These are phyloP conservation scores for Flexamia atlantica DNA, from an alignment of 2,888 invertebrate genomes.

Conservation along the genomic window DNA sequence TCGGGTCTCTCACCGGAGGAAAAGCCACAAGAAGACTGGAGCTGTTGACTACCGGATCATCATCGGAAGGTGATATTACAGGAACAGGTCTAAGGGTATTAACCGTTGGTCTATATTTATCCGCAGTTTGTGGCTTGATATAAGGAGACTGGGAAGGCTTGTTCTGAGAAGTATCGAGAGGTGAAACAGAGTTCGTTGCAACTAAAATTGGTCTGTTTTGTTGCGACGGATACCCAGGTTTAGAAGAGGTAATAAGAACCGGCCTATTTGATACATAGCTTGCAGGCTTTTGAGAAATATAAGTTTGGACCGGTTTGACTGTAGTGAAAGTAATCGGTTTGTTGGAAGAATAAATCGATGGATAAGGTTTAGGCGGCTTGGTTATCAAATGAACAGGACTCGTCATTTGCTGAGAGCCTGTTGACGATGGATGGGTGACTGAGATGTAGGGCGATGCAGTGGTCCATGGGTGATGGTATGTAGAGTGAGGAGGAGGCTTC, in stretches of 20 bases:
- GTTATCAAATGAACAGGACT: conserved; percentile 35
- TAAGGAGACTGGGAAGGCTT: conserved; percentile 55
- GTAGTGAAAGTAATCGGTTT: conserved; percentile 41
- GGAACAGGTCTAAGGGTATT: conserved; percentile 47
- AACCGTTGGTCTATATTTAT: conserved; percentile 46
- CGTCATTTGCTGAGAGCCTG: conserved; percentile 48
- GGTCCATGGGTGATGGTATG: conserved; percentile 48
- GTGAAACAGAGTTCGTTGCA: not conserved
- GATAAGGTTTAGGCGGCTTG: conserved; percentile 53
- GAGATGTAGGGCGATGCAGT: conserved; percentile 46
- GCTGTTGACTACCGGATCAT: conserved; percentile 65
- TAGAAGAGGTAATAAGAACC: conserved; percentile 33
- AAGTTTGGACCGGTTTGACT: conserved; percentile 34
- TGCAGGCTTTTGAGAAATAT: conserved; percentile 31
- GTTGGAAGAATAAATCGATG: conserved; percentile 44
- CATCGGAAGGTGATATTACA: conserved; percentile 32
- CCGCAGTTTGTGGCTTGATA: conserved; percentile 58
- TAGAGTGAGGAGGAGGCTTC: conserved; percentile 37
- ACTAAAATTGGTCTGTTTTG: conserved; percentile 26
- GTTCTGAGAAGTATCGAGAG: not conserved
- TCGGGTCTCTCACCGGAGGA: conserved; percentile 91
- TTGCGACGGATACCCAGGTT: conserved; percentile 36
- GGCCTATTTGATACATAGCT: conserved; percentile 28
- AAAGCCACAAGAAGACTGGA: conserved; percentile 85
- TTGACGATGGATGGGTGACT: conserved; percentile 42